Conservation (phyloP, 1,140 invertebrate genomes). For the Maniola jurtina region DNA sequence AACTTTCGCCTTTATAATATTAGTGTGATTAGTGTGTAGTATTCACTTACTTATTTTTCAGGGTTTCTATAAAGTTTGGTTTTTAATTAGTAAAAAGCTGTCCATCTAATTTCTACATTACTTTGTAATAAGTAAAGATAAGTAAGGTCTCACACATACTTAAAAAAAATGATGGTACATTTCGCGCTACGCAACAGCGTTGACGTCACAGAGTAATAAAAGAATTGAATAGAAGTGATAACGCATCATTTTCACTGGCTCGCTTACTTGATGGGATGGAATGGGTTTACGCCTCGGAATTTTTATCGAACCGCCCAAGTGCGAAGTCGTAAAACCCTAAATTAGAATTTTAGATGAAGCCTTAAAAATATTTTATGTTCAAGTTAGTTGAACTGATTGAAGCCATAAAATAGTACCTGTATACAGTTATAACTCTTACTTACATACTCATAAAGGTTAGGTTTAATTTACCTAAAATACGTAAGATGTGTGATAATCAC, state of each 20-base stretch:
- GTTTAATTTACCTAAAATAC: too few species aligned
- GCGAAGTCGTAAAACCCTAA: conserved; percentile 12
- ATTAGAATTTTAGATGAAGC: conserved; percentile 7
- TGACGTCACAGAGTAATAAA: conserved; percentile 19
- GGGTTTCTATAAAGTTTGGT: too few species aligned
- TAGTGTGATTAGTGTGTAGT: too few species aligned
- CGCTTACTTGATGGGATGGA: conserved; percentile 9
- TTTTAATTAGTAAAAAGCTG: too few species aligned
- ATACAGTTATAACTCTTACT: background rate
- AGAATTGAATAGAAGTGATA: conserved; percentile 19
- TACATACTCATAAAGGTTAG: background rate
- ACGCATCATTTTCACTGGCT: conserved; percentile 23
- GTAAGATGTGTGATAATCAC: too few species aligned
- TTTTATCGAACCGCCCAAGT: conserved; percentile 13
- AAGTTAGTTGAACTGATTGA: background rate
- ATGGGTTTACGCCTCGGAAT: conserved; percentile 21
- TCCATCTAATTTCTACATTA: too few species aligned
- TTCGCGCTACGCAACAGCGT: background rate
- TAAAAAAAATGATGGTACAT: too few species aligned
- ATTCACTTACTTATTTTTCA: too few species aligned
- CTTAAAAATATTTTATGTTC: conserved; percentile 8
- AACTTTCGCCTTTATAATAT: too few species aligned
- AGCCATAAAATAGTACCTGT: background rate
- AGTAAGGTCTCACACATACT: too few species aligned
- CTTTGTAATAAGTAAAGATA: too few species aligned